A percentile compares a stretch with the other conserved stretches of the same genome.
Conservation (phyloP, 2,797 vertebrate genomes). For the Poecile montanus region DNA sequence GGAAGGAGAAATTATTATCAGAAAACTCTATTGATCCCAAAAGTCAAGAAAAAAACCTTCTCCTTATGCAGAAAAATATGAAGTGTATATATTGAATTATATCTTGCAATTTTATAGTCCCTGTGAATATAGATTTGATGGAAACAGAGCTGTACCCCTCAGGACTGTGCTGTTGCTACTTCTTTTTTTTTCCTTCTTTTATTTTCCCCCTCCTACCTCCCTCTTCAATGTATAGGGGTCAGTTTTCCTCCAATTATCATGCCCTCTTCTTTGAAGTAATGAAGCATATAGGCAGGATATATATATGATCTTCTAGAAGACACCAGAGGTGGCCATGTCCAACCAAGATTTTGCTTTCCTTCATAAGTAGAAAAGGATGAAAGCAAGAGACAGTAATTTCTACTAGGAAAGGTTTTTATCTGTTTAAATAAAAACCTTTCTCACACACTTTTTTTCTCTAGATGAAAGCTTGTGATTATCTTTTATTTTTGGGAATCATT, state of each 20-base stretch:
- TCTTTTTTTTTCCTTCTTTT: background rate
- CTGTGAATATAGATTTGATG: background rate
- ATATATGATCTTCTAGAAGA: background rate
- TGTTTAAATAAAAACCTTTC: background rate
- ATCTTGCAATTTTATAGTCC: background rate
- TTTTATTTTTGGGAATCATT: background rate
- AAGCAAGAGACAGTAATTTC: background rate
- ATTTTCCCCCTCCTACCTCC: background rate
- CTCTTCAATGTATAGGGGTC: background rate
- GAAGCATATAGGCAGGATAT: background rate
- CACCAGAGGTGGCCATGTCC: background rate
- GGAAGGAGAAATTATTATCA: background rate
- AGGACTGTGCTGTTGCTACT: background rate
- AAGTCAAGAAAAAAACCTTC: background rate
- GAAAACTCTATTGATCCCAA: background rate
- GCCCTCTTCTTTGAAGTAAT: background rate
- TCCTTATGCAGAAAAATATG: background rate
- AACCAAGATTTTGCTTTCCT: background rate
- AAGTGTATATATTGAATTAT: background rate
- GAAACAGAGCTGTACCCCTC: background rate
- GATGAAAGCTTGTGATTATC: background rate
- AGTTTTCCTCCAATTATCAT: background rate
- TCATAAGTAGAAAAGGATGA: background rate
- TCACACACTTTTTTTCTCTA: background rate
- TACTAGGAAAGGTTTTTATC: background rate